These are phyloP conservation scores for Hydrotaea diabolus DNA, from an alignment of 2,888 invertebrate genomes.

Conservation along the genomic window DNA sequence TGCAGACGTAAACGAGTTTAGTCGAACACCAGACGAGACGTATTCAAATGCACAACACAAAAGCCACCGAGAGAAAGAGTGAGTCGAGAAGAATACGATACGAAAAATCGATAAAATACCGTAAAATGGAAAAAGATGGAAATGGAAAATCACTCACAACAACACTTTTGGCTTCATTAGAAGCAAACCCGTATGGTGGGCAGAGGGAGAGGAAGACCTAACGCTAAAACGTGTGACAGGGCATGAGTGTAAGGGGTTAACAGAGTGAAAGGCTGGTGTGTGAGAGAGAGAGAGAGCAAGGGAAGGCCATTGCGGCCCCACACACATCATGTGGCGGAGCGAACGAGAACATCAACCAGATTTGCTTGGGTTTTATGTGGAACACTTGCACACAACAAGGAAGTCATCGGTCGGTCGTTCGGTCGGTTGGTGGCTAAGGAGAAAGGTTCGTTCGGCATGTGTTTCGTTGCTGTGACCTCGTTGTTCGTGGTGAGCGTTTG, in stretches of 20 bases:
- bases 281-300: background rate
- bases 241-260: no score
- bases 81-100: background rate
- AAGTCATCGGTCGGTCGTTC: no score
- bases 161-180: background rate
- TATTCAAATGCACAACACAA: background rate
- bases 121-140: constrained; percentile 1
- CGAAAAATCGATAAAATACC: constrained; percentile 24
- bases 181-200: background rate
- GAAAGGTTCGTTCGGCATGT: background rate
- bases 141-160: background rate
- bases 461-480: background rate
- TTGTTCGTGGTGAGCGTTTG: background rate
- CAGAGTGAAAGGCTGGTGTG: background rate
- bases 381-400: background rate
- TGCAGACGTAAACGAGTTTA: constrained; percentile 61
- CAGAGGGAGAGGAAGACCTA: background rate
- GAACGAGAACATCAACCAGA: no score
- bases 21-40: constrained; percentile 39
- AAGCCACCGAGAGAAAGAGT: background rate
- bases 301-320: background rate
- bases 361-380: no score
- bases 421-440: background rate
- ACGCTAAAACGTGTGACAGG: background rate
- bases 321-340: no score